Base-by-base conservation (phyloP, 2,797 vertebrate species). In the Coccyzus lansbergi region DNA sequence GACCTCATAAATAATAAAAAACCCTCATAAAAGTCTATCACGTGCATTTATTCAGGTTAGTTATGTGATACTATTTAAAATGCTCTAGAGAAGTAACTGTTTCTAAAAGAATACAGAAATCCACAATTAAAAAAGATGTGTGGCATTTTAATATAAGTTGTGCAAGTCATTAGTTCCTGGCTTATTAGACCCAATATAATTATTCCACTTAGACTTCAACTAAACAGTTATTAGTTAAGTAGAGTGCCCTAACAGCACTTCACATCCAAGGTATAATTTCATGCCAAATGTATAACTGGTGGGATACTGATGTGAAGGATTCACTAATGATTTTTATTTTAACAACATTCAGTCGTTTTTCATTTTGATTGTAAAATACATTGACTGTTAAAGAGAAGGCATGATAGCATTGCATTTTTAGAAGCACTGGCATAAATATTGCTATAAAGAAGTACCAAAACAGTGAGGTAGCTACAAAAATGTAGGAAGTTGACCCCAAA, bases 1-100 rank as follows among this genome's bases (percentile, higher is more conserved):
- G 33, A 44, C 51, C 70, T 68, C 55, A 77, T 68, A 90, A 90
- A 93, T 70, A 94, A 84, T 84, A 90, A 94, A 92, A 48, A 94
- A 86, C 11, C 25, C 48, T 92, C 71, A 86, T 93, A 92, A 93
- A 95, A 88, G 33, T 82, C 86, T n/a, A 59, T 86, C 40, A 38
- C 62, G 83, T 21, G 24, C 40, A 79, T 81, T 93, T 91, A 87
- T 94, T 77, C 82, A 72, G 34, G 36, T 91, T 79, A 87, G 59
- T 63, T 95, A 63, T 44, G 42, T 77, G 40, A 79, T 44, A 44
- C 6, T 55, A 29, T 52, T 83, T 49, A 64, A 21, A 70, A 60
- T 51, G 59, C 34, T 93, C 48, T 80, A 67, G 55, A 63, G 74
- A 76, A 78, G 15, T 71, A 59, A 53, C 3, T 36, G 17, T 49